These are phyloP conservation scores for Aulostomus chinensis DNA, from an alignment of 2,797 vertebrate genomes.

Conservation along the genomic window DNA sequence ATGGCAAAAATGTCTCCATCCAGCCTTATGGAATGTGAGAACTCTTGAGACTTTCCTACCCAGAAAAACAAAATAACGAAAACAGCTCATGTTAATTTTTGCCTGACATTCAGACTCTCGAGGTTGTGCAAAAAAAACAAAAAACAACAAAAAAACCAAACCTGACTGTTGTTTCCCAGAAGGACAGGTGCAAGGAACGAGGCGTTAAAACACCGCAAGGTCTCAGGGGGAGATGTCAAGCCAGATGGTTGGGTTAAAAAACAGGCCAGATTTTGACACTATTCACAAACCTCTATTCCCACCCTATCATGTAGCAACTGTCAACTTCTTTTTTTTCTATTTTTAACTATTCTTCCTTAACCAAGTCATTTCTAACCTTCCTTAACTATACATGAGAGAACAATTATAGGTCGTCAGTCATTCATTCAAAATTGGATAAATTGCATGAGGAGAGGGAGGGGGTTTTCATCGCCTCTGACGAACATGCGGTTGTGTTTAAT, in stretches of 20 bases:
- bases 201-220: no score
- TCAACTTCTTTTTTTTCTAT: not conserved
- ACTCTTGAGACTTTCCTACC: no score
- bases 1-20: no score
- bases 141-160: no score
- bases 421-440: conserved; percentile 36
- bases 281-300: no score
- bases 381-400: not conserved
- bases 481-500: conserved; percentile 74
- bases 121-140: not conserved
- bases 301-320: no score
- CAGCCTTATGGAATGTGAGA: no score
- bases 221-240: not conserved
- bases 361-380: not conserved
- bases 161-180: no score
- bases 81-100: no score
- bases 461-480: conserved; percentile 65
- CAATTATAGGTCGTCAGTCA: not conserved
- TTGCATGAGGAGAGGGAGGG: conserved; percentile 30
- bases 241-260: not conserved
- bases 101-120: no score
- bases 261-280: not conserved
- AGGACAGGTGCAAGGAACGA: no score
- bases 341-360: not conserved
- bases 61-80: no score